phyloP scores from a whole-genome alignment of 2,888 invertebrate genomes.

The Pilophorus perplexus region DNA sequence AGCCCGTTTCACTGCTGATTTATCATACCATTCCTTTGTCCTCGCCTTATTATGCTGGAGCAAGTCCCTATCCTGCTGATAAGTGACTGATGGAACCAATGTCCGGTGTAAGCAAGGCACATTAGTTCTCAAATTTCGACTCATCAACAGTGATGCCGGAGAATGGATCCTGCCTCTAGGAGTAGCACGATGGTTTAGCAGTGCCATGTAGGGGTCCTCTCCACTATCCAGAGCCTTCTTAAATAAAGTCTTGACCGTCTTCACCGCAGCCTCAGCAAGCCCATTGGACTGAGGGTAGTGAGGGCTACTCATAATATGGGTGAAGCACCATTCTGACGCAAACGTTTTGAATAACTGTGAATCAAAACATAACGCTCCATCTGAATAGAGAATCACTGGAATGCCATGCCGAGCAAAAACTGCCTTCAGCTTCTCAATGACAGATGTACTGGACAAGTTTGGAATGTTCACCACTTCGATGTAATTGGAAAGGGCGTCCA shows the following conservation, averaged over 20 bases:
- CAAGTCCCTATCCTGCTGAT: conserved; percentile 14
- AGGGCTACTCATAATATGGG: conserved; percentile 46
- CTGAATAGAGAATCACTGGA: conserved; percentile 40
- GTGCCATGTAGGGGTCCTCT: neutral
- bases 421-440: conserved; percentile 5
- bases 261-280: too few species aligned
- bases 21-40: neutral
- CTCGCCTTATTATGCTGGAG: neutral
- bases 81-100: conserved; percentile 4
- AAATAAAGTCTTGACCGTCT: conserved; percentile 21
- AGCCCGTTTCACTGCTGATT: neutral
- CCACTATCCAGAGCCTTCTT: conserved; percentile 10
- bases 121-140: conserved; percentile 1
- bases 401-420: conserved; percentile 21
- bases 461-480: conserved; percentile 2
- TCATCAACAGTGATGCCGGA: conserved; percentile 1
- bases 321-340: conserved; percentile 46
- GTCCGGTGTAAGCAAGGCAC: conserved; percentile 1
- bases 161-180: conserved; percentile 1
- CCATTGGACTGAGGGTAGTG: conserved; percentile 48
- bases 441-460: neutral
- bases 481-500: conserved; percentile 42
- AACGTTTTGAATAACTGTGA: conserved; percentile 47
- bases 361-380: conserved; percentile 45
- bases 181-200: neutral